Conservation (phyloP, 2,113 vertebrate species). For the Eonycteris spelaea region DNA sequence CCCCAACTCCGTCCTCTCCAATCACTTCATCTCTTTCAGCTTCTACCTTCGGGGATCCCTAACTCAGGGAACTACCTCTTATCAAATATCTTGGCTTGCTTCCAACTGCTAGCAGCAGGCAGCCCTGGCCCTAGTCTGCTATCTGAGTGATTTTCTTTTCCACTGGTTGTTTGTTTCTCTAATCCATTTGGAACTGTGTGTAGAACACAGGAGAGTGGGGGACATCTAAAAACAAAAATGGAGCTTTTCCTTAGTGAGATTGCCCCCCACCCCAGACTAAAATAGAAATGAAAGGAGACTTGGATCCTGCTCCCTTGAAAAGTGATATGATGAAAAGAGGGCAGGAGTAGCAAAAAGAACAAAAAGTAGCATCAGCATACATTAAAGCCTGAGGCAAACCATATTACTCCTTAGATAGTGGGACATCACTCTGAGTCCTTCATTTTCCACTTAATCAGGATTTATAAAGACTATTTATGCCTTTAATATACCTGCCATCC, state of each 20-base stretch:
- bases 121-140: slow-evolving; percentile 51
- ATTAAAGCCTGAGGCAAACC: not conserved
- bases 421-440: not conserved
- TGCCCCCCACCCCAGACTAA: not conserved
- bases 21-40: slow-evolving; percentile 31
- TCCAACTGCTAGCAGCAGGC: slow-evolving; percentile 68
- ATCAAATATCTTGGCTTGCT: slow-evolving; percentile 75
- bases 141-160: slow-evolving; percentile 76
- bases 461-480: slow-evolving; percentile 55
- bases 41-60: slow-evolving; percentile 73
- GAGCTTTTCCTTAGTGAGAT: not conserved
- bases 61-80: slow-evolving; percentile 79
- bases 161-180: slow-evolving; percentile 69
- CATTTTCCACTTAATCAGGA: slow-evolving; percentile 42
- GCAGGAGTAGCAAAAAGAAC: not conserved
- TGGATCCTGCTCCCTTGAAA: slow-evolving; percentile 8
- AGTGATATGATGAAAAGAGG: not conserved
- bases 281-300: slow-evolving; percentile 17
- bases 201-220: not conserved
- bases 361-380: not conserved
- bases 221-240: not conserved
- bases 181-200: slow-evolving; percentile 72
- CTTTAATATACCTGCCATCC: slow-evolving; percentile 48
- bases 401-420: not conserved
- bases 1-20: not conserved